phyloP scores from a whole-genome alignment of 2,888 invertebrate genomes.

The Hedya salicella region DNA sequence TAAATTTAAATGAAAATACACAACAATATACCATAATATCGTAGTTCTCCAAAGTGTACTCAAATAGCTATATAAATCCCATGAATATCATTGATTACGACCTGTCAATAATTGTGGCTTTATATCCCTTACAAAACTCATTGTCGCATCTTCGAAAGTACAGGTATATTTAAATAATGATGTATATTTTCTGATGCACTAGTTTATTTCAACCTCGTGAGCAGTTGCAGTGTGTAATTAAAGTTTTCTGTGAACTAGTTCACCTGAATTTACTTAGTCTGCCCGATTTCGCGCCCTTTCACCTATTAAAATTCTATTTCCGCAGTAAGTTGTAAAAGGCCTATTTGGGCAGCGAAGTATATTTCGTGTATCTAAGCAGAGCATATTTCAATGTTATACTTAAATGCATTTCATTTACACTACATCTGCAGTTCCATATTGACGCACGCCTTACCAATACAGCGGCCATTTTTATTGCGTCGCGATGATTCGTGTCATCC shows the following conservation, averaged over 20 bases:
- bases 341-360: neutral
- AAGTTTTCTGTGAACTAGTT: constrained; percentile 48
- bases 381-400: constrained; percentile 38
- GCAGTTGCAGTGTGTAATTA: constrained; percentile 36
- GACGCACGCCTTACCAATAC: constrained; percentile 83
- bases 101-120: constrained; percentile 59
- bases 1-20: neutral
- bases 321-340: constrained; percentile 12
- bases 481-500: constrained; percentile 85
- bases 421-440: constrained; percentile 65
- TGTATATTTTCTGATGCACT: constrained; percentile 28
- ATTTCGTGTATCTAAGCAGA: neutral
- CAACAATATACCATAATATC: neutral
- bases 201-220: constrained; percentile 24
- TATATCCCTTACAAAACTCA: constrained; percentile 20
- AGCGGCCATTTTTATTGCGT: constrained; percentile 85
- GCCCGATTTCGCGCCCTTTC: constrained; percentile 84
- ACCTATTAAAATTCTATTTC: constrained; percentile 54
- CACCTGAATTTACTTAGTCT: constrained; percentile 54
- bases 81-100: constrained; percentile 62
- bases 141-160: constrained; percentile 10
- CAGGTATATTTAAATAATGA: neutral
- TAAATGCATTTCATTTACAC: constrained; percentile 53
- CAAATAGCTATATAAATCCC: neutral
- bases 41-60: neutral